phyloP scores from a whole-genome alignment of 1,140 invertebrate genomes.

The Homalodisca vitripennis region DNA sequence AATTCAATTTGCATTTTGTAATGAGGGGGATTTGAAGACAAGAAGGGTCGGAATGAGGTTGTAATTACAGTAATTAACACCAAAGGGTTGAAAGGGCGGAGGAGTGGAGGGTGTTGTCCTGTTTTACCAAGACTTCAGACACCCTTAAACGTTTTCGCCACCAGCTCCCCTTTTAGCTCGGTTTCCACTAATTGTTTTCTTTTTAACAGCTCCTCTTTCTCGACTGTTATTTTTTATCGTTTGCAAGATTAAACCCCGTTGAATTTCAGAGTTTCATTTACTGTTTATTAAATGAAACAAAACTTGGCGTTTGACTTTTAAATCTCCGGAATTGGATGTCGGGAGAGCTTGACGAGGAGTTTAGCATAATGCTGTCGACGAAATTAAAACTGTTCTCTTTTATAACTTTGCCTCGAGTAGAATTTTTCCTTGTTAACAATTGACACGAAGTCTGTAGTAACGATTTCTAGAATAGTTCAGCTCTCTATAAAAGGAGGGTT shows the following conservation, averaged over 20 bases:
- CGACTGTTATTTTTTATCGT: slow-evolving; percentile 6
- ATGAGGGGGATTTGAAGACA: slow-evolving; percentile 10
- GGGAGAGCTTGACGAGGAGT: no score
- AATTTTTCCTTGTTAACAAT: no score
- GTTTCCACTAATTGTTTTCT: slow-evolving; percentile 25
- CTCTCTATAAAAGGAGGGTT: no score
- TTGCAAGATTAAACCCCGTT: slow-evolving; percentile 8
- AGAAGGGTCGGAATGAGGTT: slow-evolving; percentile 11
- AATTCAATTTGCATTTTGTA: slow-evolving; percentile 25
- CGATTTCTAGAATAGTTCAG: no score
- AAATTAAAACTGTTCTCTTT: no score
- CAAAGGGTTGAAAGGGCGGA: not conserved
- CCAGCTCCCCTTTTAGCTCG: not conserved
- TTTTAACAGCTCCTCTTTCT: slow-evolving; percentile 22
- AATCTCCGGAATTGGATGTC: no score
- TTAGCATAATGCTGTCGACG: no score
- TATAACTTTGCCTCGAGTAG: no score
- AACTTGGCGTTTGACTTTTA: no score
- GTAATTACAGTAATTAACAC: slow-evolving; percentile 22
- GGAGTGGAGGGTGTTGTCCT: not conserved
- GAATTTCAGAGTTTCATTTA: slow-evolving; percentile 21
- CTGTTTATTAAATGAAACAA: no score
- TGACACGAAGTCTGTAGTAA: no score
- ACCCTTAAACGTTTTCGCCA: not conserved
- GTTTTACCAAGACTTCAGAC: slow-evolving; percentile 11